Percentiles rank a stretch among this genome's conserved stretches.
Conservation (phyloP, 2,888 invertebrate genomes). For the Melitaea athalia region DNA sequence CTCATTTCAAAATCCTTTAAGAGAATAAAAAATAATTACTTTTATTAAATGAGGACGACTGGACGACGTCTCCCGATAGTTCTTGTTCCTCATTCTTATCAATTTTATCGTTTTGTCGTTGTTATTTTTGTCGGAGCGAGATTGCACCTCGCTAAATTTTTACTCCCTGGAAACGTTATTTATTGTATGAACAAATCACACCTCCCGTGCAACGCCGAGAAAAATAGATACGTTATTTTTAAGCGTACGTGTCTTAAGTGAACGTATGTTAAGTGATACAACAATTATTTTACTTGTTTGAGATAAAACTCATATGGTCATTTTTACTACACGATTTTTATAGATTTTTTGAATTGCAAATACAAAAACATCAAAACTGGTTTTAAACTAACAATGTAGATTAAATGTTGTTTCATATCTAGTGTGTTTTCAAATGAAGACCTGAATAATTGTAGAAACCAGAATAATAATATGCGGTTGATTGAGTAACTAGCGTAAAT, state of each 20-base stretch:
- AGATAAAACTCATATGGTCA: too few species aligned
- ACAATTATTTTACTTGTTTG: background rate
- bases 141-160: background rate
- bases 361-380: background rate
- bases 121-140: background rate
- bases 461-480: constrained; percentile 53
- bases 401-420: constrained; percentile 29
- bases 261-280: background rate
- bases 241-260: background rate
- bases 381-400: background rate
- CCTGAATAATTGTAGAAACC: constrained; percentile 39
- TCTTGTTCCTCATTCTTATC: background rate
- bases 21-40: too few species aligned
- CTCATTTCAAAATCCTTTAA: too few species aligned
- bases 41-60: background rate
- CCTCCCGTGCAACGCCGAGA: background rate
- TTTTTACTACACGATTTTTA: too few species aligned
- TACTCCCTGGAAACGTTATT: background rate
- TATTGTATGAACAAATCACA: background rate
- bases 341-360: background rate
- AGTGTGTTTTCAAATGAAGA: constrained; percentile 40
- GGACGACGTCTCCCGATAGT: background rate
- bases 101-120: background rate
- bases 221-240: background rate
- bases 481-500: constrained; percentile 53